A percentile compares a stretch with the other conserved stretches of the same genome.
phyloP scores from a whole-genome alignment of 1,140 invertebrate species.

The Tribolium castaneum region DNA sequence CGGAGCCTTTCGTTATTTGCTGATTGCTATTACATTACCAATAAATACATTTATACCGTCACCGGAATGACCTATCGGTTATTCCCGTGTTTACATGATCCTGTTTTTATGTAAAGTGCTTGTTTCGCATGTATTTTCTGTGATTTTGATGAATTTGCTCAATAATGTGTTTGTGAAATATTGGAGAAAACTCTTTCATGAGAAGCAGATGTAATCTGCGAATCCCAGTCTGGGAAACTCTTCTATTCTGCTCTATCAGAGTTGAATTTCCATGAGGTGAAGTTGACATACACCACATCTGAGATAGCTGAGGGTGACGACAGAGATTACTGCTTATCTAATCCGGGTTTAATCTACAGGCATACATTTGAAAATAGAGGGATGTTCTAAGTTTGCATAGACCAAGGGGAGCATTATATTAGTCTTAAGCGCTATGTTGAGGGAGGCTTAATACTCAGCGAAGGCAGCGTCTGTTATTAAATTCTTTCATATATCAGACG shows the following conservation, averaged over 20 bases:
- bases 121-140: background rate
- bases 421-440: conserved; percentile 11
- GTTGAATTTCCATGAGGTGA: conserved; percentile 1
- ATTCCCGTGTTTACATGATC: background rate
- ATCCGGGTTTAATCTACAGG: conserved; percentile 36
- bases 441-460: background rate
- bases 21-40: too few relatives aligned
- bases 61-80: too few relatives aligned
- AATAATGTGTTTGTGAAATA: background rate
- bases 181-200: background rate
- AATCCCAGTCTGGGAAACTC: background rate
- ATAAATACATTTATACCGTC: too few relatives aligned
- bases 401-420: conserved; percentile 2
- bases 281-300: conserved; percentile 23
- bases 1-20: too few relatives aligned
- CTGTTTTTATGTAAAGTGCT: background rate
- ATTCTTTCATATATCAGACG: background rate
- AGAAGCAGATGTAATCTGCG: background rate
- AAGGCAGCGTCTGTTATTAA: background rate
- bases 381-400: conserved; percentile 15
- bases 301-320: conserved; percentile 21
- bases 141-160: too few relatives aligned
- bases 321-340: conserved; percentile 35
- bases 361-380: conserved; percentile 16
- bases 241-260: background rate